A percentile compares a stretch with the other conserved stretches of the same genome.
Evolutionary conservation across 2,113 vertebrate genomes (phyloP).

Genomic region (Thamnophis sirtalis): DNA sequence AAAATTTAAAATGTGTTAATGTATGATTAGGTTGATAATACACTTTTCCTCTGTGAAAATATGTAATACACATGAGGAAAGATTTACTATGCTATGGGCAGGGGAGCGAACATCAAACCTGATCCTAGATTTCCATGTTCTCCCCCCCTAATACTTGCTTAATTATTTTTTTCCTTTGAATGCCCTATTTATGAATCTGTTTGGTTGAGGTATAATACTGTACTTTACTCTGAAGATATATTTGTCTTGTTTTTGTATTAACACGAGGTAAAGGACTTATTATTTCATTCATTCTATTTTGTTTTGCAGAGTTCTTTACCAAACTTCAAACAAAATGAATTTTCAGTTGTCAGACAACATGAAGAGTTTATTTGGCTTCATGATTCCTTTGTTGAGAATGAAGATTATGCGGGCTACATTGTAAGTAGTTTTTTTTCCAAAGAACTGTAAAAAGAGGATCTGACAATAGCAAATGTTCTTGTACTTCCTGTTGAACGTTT

Average conservation of each 20-base stretch:
- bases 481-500: slow-evolving; percentile 11
- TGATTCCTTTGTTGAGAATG: slow-evolving; percentile 96
- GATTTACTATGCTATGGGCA: not conserved
- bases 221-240: not conserved
- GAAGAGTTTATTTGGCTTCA: slow-evolving; percentile 99
- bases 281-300: not conserved
- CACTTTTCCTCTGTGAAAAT: not conserved
- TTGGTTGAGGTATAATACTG: not conserved
- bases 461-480: not conserved
- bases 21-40: not conserved
- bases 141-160: not conserved
- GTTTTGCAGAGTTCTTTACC: slow-evolving; percentile 88
- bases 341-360: slow-evolving; percentile 96
- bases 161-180: not conserved
- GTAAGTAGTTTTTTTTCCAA: slow-evolving; percentile 73
- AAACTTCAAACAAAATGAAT: slow-evolving; percentile 98
- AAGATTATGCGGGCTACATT: slow-evolving; percentile 97
- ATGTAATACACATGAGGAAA: not conserved
- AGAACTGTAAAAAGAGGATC: not conserved
- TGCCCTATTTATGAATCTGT: not conserved
- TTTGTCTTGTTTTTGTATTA: not conserved
- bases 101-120: not conserved
- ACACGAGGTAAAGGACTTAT: not conserved
- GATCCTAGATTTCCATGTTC: not conserved
- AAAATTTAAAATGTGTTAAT: not conserved